Percentiles rank a stretch among this genome's conserved stretches.
These are phyloP conservation scores for Saccopteryx leptura DNA, from an alignment of 2,113 vertebrate species.

Conservation along the genomic window DNA sequence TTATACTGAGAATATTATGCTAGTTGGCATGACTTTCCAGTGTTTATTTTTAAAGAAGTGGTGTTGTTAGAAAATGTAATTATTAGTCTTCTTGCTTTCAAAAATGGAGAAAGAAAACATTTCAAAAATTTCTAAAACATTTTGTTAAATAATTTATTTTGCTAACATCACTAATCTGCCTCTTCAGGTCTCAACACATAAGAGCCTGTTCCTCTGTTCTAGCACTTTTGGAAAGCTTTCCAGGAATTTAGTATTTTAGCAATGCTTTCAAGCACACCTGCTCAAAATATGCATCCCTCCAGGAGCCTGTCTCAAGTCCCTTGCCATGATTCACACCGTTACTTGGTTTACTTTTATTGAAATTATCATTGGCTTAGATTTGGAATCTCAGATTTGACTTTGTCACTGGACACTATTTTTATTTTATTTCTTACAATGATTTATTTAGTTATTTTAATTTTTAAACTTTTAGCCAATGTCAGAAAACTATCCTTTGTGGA, in stretches of 20 bases:
- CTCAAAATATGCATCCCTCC: neutral
- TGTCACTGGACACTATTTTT: neutral
- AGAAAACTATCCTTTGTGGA: neutral
- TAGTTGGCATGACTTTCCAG: conserved; percentile 2
- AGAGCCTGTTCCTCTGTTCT: neutral
- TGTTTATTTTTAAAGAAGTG: conserved; percentile 49
- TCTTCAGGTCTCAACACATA: neutral
- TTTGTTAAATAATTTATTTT: neutral
- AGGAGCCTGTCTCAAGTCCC: rapidly evolving
- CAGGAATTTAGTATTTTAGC: neutral
- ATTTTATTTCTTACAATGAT: neutral
- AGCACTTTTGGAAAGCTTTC: neutral
- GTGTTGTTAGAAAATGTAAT: neutral
- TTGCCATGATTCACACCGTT: neutral
- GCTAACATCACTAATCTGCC: neutral
- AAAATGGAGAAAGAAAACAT: neutral
- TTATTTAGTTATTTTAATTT: neutral
- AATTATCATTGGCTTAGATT: neutral
- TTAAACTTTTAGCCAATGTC: neutral
- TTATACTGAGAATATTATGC: neutral
- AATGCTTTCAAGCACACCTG: neutral
- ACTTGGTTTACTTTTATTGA: neutral
- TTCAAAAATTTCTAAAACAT: neutral
- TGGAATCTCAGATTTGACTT: neutral
- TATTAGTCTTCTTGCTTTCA: neutral